phyloP scores from a whole-genome alignment of 2,888 invertebrate genomes.

The Fissipunctia ypsillon region DNA sequence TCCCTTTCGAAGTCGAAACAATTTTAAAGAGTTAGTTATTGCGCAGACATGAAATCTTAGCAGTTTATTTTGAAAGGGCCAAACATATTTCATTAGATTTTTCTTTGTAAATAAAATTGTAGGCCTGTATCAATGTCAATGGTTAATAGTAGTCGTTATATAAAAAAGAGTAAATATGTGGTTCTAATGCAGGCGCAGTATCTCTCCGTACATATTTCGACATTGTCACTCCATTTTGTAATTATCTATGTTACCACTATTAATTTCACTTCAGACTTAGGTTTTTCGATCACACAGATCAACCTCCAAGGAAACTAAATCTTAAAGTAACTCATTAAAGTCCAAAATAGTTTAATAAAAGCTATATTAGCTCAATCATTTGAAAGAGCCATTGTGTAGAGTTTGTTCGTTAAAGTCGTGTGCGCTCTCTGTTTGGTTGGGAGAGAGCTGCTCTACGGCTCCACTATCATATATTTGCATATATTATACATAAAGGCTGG shows the following conservation, averaged over 20 bases:
- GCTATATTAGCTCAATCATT: slow-evolving; percentile 57
- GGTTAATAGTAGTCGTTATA: neutral
- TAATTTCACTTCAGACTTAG: slow-evolving; percentile 33
- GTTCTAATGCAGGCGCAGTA: too few relatives aligned
- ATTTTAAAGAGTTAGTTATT: neutral
- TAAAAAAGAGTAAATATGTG: neutral
- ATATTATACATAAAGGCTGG: slow-evolving; percentile 36
- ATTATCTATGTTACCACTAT: slow-evolving; percentile 10
- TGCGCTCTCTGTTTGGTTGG: slow-evolving; percentile 59
- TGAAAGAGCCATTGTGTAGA: slow-evolving; percentile 59
- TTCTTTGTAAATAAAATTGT: neutral
- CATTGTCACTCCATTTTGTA: slow-evolving; percentile 36
- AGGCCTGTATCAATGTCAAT: neutral
- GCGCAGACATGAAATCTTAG: too few relatives aligned
- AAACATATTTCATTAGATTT: neutral
- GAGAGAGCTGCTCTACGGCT: slow-evolving; percentile 60
- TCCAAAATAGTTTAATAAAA: slow-evolving; percentile 29
- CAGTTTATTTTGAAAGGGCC: neutral
- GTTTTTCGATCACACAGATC: slow-evolving; percentile 16
- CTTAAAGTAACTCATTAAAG: slow-evolving; percentile 24
- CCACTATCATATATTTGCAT: slow-evolving; percentile 52
- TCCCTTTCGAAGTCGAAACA: neutral
- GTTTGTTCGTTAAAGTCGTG: slow-evolving; percentile 59
- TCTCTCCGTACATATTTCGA: too few relatives aligned
- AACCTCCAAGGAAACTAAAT: slow-evolving; percentile 10